A percentile compares a stretch with the other conserved stretches of the same genome.
Evolutionary conservation across 2,113 vertebrate genomes (phyloP).

Genomic region (Leucoraja erinaceus): DNA sequence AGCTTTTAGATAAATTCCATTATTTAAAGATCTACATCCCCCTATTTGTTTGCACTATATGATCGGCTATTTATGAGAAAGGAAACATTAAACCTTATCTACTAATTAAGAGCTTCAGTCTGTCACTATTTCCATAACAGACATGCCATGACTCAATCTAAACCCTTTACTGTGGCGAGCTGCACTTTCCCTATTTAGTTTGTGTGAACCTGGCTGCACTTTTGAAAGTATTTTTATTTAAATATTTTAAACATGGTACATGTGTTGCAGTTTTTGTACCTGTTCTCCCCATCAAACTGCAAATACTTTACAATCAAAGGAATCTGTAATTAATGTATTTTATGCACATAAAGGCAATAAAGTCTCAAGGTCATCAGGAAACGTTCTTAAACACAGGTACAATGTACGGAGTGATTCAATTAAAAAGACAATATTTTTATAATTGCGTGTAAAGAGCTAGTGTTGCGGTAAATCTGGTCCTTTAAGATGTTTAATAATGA

Average conservation of each 20-base stretch:
- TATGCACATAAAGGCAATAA: constrained; percentile 57
- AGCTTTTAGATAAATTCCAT: not conserved
- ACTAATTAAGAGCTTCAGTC: not conserved
- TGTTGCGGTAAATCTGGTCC: constrained; percentile 55
- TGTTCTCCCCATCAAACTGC: constrained; percentile 46
- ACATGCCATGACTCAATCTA: constrained; percentile 47
- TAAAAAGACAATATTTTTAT: constrained; percentile 53
- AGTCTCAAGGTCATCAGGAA: constrained; percentile 45
- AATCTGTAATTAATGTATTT: constrained; percentile 44
- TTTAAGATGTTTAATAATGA: constrained; percentile 53
- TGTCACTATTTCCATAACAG: not conserved
- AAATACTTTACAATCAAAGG: constrained; percentile 37
- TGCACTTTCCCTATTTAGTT: constrained; percentile 49
- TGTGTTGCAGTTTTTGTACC: constrained; percentile 42
- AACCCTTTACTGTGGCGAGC: constrained; percentile 37
- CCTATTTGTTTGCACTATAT: constrained; percentile 24
- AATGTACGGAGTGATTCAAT: constrained; percentile 50
- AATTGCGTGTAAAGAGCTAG: constrained; percentile 52
- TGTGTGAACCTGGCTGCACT: constrained; percentile 51
- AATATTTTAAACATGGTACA: constrained; percentile 50
- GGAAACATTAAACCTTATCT: not conserved
- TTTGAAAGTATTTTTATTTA: constrained; percentile 48
- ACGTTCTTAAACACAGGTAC: constrained; percentile 49
- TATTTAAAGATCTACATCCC: not conserved
- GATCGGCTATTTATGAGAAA: not conserved